Evolutionary conservation across 2,888 invertebrate species (phyloP), one percentile per base, ranked within the genome.

Genomic region (Onthophagus sagittarius): DNA sequence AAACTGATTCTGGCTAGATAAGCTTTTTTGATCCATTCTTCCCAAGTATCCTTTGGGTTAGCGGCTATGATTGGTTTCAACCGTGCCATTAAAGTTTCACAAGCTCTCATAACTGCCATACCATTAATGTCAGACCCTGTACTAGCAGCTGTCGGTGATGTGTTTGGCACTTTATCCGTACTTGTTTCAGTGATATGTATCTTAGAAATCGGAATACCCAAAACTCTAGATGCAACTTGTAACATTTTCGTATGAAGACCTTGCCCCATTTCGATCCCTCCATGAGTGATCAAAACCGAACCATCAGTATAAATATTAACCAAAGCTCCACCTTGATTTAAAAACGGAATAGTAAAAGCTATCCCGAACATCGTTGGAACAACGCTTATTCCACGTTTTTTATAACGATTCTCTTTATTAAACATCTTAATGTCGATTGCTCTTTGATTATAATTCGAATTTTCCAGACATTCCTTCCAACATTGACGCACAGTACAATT

Each of bases 231-330:
- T 2, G 95, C 94, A 9, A 96, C 92, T 89, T 98, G 97, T 72
- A 96, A 92, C 93, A 97, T 96, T 88, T 98, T 98, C 0, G 96
- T 98, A 83, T 97, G 94, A 3, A 99, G 87, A 0, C 98, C 98
- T 86, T 98, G 98, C 0, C 98, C 98, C 93, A 98, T 98, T 88
- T 98, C 98, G 6, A 94, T 93, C n/a, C 97, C 98, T 39, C 96
- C 96, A 82, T 96, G 97, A 0, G 93, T 91, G 14, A 98, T 80
- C 9, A 98, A 87, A 1, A 98, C 95, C 0, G 97, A 95, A 0
- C 97, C 97, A 84, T 95, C 95, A 0, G 88, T 88, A 82, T 98
- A 97, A n/a, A 97, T 89, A 63, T 95, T 90, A 0, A 98, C 89
- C 72, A 98, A 86, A 0, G 97, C 96, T 5, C 96, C 97, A 1